Conservation (phyloP, 2,888 invertebrate species). For the Hypercompe scribonia region DNA sequence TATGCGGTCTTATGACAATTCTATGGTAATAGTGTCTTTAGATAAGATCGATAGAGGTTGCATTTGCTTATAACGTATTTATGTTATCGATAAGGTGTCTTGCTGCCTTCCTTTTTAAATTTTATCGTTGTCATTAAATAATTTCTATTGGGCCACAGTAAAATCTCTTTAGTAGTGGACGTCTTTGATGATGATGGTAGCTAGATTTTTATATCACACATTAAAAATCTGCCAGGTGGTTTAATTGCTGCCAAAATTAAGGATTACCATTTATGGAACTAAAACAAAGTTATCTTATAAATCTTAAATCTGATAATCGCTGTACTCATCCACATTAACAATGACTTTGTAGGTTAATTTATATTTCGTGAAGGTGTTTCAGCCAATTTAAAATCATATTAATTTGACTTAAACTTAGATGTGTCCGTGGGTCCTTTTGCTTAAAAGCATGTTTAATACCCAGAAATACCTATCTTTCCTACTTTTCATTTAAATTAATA, state of each 20-base stretch:
- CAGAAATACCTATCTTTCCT: too few species aligned
- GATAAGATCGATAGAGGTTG: neutral
- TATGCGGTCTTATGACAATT: conserved; percentile 9
- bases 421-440: too few species aligned
- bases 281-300: neutral
- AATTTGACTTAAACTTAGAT: too few species aligned
- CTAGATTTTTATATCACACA: neutral
- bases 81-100: neutral
- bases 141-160: too few species aligned
- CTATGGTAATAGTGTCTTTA: neutral
- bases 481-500: too few species aligned
- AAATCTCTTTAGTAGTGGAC: too few species aligned
- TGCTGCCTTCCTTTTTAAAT: neutral
- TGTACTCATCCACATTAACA: neutral
- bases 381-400: too few species aligned
- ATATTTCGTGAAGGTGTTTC: neutral
- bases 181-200: neutral
- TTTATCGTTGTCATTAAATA: too few species aligned
- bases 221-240: too few species aligned
- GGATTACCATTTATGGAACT: neutral
- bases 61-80: neutral
- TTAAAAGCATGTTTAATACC: too few species aligned
- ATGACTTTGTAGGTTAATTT: neutral
- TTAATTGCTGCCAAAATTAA: neutral
- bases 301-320: neutral